Percentiles rank a stretch among this genome's conserved stretches.
These are phyloP conservation scores for Pterostichus madidus DNA, from an alignment of 2,888 invertebrate species.

Conservation along the genomic window DNA sequence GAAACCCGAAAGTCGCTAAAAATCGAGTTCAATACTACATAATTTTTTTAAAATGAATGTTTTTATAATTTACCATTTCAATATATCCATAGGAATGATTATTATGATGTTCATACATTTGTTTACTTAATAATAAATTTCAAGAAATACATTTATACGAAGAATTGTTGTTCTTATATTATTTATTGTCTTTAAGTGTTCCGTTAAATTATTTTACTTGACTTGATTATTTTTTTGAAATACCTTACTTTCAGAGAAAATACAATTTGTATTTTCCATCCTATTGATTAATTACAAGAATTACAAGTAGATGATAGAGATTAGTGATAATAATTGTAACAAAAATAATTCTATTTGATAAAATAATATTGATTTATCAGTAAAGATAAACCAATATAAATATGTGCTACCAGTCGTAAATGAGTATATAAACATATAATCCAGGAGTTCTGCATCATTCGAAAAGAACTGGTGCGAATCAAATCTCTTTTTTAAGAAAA, in stretches of 20 bases:
- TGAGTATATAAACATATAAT: not conserved
- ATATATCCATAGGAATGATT: constrained; percentile 62
- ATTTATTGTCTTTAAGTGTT: constrained; percentile 3
- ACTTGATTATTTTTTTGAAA: not conserved
- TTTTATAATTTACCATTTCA: constrained; percentile 59
- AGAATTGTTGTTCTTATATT: constrained; percentile 6
- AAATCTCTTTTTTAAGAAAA: no score
- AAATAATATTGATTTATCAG: not conserved
- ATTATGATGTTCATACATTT: constrained; percentile 64
- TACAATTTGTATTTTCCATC: not conserved
- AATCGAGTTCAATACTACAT: constrained; percentile 39
- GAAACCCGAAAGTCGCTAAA: constrained; percentile 9
- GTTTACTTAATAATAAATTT: constrained; percentile 54
- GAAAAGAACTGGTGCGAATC: no score
- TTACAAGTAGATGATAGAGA: not conserved
- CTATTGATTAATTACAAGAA: not conserved
- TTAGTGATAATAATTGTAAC: not conserved
- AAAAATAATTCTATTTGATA: not conserved
- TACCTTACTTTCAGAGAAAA: not conserved
- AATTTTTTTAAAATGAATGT: constrained; percentile 27
- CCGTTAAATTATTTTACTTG: not conserved
- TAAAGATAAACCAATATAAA: not conserved
- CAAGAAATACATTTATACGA: constrained; percentile 59
- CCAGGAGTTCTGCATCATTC: not conserved
- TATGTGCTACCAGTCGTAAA: not conserved